Evolutionary conservation across 1,140 invertebrate genomes (phyloP), one percentile per base, ranked within the genome.

Genomic region (Frieseomelitta varia): DNA sequence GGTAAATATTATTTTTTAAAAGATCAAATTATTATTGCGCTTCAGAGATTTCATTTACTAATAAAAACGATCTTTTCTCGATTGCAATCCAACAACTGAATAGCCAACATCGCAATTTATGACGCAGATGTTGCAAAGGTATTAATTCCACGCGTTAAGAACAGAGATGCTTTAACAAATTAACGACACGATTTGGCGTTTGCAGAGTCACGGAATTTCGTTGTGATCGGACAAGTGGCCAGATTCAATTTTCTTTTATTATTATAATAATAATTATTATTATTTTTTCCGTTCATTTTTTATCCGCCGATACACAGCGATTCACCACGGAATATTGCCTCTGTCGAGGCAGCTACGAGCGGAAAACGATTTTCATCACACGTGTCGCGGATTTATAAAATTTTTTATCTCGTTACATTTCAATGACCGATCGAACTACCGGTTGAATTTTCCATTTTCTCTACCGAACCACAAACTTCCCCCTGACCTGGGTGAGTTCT

Each of bases 311-410:
- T n/a, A n/a, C 19, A 65, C 75, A 53, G 53, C 76, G 65, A 67
- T 79, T 79, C 19, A 27, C 27, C 68, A 34, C 27, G 65, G 47
- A 34, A 55, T 55, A 79, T 79, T 79, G 34, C 55, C 63, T 30
- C 17, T 55, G 27, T 12, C 53, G 61, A 47, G 24, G 27, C 55
- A 39, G 75, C 17, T 61, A 30, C 77, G 65, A 69, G 51, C 30
- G 65, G 53, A 21, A 69, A 79, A 71, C 30, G 78, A 69, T 79
- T 79, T 71, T 79, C 78, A 53, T n/a, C 78, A 55, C 67, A 30
- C 34, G 67, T 55, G 67, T 79, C 51, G 65, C 17, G 67, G 24
- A 79, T 79, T 79, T 79, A 79, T 79, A 56, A 67, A 79, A 79
- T 71, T 69, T 79, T 79, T 79, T 30, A 69, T 79, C 67, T 34